phyloP scores from a whole-genome alignment of 2,113 vertebrate genomes.

The Psammodynastes pulverulentus region DNA sequence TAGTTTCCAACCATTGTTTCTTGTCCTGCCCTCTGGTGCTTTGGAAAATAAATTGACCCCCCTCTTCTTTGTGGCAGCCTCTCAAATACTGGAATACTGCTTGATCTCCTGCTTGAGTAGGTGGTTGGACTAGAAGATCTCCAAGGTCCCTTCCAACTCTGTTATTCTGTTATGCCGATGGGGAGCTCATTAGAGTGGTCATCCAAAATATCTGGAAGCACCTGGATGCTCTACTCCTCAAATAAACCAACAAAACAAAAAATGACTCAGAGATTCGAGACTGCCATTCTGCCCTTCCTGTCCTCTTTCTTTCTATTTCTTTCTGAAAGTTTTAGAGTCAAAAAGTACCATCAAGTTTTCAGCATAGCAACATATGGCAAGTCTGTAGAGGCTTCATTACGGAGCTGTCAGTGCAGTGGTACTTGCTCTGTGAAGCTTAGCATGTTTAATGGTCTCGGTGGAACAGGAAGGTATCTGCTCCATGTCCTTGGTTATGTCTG shows the following conservation, averaged over 20 bases:
- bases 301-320: background rate
- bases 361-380: background rate
- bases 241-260: background rate
- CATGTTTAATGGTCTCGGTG: background rate
- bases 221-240: background rate
- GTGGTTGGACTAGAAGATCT: too few relatives aligned
- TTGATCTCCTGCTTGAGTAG: too few relatives aligned
- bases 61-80: too few relatives aligned
- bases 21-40: too few relatives aligned
- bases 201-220: background rate
- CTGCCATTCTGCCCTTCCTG: background rate
- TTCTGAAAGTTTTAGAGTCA: background rate
- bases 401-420: conserved; percentile 2
- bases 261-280: background rate
- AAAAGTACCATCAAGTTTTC: background rate
- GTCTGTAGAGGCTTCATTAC: conserved; percentile 4
- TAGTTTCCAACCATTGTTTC: too few relatives aligned
- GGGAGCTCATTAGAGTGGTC: background rate
- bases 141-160: background rate
- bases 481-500: background rate
- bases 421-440: background rate
- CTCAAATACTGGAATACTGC: too few relatives aligned
- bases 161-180: background rate
- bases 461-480: background rate
- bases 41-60: too few relatives aligned